Percentiles rank a stretch among this genome's conserved stretches.
phyloP scores from a whole-genome alignment of 2,113 vertebrate species.

The Pedetes capensis region DNA sequence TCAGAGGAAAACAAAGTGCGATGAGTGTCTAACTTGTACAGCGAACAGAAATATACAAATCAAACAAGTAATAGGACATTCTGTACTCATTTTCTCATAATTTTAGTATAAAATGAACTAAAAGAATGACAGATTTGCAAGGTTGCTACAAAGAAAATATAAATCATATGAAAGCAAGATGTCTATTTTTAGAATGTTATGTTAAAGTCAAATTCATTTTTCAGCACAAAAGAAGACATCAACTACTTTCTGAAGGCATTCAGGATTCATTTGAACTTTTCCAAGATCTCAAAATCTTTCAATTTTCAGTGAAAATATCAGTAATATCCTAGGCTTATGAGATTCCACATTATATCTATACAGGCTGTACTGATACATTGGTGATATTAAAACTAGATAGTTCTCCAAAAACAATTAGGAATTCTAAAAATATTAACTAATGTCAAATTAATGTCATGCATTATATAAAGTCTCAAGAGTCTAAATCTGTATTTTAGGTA shows the following conservation, averaged over 20 bases:
- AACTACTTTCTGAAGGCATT: slow-evolving; percentile 4
- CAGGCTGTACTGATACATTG: neutral
- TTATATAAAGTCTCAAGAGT: neutral
- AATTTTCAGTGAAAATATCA: slow-evolving; percentile 23
- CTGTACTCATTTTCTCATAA: neutral
- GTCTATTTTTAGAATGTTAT: slow-evolving; percentile 51
- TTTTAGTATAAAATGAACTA: slow-evolving; percentile 6
- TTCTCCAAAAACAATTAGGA: neutral
- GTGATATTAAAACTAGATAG: neutral
- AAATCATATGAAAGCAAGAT: slow-evolving; percentile 49
- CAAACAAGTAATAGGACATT: neutral
- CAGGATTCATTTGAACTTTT: neutral
- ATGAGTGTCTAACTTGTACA: neutral
- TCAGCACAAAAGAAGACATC: slow-evolving; percentile 31
- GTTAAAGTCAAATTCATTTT: slow-evolving; percentile 45
- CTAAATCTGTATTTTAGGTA: neutral
- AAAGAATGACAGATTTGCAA: slow-evolving; percentile 14
- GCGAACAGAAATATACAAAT: neutral
- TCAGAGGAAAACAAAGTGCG: no score
- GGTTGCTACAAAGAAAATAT: slow-evolving; percentile 60
- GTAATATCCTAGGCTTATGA: neutral
- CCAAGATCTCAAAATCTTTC: slow-evolving; percentile 33
- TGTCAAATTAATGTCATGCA: neutral
- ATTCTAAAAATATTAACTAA: neutral
- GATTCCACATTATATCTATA: neutral